A percentile compares a stretch with the other conserved stretches of the same genome.
Evolutionary conservation across 2,113 vertebrate species (phyloP).

Genomic region (Channa maculata): DNA sequence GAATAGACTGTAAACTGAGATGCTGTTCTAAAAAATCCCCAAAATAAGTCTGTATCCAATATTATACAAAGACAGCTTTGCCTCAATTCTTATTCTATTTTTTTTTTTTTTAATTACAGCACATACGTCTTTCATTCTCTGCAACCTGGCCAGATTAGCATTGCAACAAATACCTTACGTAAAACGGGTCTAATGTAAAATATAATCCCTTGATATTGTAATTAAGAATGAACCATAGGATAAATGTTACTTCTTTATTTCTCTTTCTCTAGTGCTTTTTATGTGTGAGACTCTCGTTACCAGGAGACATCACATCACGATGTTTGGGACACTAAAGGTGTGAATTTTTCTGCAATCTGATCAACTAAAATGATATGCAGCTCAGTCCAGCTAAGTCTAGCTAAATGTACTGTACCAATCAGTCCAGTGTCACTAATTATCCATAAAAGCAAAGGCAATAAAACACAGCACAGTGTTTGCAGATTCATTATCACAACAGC

Average conservation of each 20-base stretch:
- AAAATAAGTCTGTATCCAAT: too few relatives aligned
- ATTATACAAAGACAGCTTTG: not conserved
- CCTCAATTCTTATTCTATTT: too few relatives aligned
- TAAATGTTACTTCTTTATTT: not conserved
- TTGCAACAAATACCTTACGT: too few relatives aligned
- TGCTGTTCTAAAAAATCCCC: too few relatives aligned
- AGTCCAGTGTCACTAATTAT: too few relatives aligned
- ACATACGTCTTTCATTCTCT: too few relatives aligned
- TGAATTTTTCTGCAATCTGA: conserved; percentile 54
- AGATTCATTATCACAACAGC: not conserved
- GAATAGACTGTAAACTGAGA: not conserved
- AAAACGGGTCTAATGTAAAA: too few relatives aligned
- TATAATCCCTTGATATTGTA: conserved; percentile 14
- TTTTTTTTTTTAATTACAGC: too few relatives aligned
- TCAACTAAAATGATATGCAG: conserved; percentile 33
- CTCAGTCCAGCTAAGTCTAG: not conserved
- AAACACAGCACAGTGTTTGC: not conserved
- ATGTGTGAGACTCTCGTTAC: conserved; percentile 46
- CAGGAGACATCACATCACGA: conserved; percentile 53
- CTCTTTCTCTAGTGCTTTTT: conserved; percentile 26
- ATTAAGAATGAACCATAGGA: not conserved
- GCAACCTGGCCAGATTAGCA: too few relatives aligned
- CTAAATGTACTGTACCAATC: too few relatives aligned
- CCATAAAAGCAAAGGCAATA: too few relatives aligned
- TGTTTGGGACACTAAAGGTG: conserved; percentile 59